These are phyloP conservation scores for Schmidtea mediterranea DNA, from an alignment of 1,140 invertebrate genomes.

Conservation along the genomic window DNA sequence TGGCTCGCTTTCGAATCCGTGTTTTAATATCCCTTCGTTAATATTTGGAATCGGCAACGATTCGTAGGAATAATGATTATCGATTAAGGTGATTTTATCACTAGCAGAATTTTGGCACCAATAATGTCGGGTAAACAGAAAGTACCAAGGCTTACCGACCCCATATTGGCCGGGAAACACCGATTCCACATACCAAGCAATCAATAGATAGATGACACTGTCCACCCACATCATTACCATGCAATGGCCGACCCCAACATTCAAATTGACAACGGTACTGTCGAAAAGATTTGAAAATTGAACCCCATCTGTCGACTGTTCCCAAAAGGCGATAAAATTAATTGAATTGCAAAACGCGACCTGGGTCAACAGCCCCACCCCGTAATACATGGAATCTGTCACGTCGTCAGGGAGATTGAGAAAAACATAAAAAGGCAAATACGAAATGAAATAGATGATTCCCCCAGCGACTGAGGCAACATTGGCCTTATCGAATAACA, in stretches of 20 bases:
- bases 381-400: not conserved
- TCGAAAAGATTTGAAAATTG: conserved; percentile 6
- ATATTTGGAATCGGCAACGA: no score
- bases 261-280: conserved; percentile 25
- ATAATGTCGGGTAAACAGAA: conserved; percentile 28
- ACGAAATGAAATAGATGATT: conserved; percentile 16
- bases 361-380: not conserved
- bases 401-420: not conserved
- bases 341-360: not conserved
- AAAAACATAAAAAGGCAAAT: conserved; percentile 36
- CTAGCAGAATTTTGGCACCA: no score
- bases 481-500: conserved; percentile 38
- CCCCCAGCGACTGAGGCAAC: conserved; percentile 8
- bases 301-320: not conserved
- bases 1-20: conserved; percentile 36
- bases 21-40: no score
- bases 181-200: conserved; percentile 37
- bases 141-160: conserved; percentile 29
- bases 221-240: conserved; percentile 34
- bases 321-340: not conserved
- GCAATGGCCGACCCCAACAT: conserved; percentile 6
- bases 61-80: no score
- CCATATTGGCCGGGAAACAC: conserved; percentile 36
- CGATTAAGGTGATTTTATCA: no score
- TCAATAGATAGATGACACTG: conserved; percentile 22